Percentiles rank a stretch among this genome's conserved stretches.
Evolutionary conservation across 2,888 invertebrate genomes (phyloP).

Genomic region (Salticus scenicus): DNA sequence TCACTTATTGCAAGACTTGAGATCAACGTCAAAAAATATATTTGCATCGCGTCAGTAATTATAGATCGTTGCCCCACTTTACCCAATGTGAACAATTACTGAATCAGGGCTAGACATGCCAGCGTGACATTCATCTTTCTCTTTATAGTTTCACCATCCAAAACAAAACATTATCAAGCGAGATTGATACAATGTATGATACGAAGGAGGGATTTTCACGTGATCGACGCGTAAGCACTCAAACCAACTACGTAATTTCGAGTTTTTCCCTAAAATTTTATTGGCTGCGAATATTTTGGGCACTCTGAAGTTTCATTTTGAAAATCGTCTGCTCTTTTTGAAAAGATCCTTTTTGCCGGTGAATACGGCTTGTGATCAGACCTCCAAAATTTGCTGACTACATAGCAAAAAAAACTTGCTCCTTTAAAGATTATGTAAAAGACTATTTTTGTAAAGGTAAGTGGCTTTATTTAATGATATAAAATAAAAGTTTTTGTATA

Average conservation of each 20-base stretch:
- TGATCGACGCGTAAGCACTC: neutral
- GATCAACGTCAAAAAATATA: neutral
- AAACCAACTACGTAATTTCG: conserved; percentile 8
- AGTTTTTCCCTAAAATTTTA: neutral
- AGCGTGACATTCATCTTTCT: neutral
- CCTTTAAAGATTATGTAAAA: too few species aligned
- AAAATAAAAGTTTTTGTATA: too few species aligned
- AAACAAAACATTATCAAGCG: neutral
- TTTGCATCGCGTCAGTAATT: neutral
- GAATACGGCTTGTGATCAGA: neutral
- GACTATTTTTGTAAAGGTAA: neutral
- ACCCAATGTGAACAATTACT: neutral
- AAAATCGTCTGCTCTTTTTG: neutral
- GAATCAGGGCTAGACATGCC: neutral
- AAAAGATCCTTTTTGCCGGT: conserved; percentile 2
- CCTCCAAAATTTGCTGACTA: neutral
- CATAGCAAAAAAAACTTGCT: neutral
- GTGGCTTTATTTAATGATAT: neutral
- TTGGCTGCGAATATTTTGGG: neutral
- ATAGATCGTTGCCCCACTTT: conserved; percentile 9
- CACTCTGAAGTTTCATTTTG: neutral
- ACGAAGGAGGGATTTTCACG: neutral
- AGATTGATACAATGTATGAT: neutral
- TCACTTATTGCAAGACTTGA: too few species aligned
- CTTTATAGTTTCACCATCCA: neutral